phyloP scores from a whole-genome alignment of 2,113 vertebrate species.

The Salminus brasiliensis region DNA sequence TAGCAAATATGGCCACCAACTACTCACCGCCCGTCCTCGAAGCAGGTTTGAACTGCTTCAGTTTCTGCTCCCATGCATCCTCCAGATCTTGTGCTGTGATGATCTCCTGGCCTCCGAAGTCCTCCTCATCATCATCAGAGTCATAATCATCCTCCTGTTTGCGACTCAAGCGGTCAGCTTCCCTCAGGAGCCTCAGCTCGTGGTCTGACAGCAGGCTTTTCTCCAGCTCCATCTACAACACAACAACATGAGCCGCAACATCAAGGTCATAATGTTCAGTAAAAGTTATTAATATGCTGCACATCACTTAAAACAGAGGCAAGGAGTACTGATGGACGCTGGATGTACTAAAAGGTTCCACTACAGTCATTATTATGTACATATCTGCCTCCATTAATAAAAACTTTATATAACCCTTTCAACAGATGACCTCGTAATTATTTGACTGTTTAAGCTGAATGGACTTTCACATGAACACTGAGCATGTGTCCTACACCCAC shows the following conservation, averaged over 20 bases:
- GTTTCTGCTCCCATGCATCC: slow-evolving; percentile 90
- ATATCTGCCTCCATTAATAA: too few relatives aligned
- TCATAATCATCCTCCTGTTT: slow-evolving; percentile 75
- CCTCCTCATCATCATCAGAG: slow-evolving; percentile 79
- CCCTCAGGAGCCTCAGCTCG: slow-evolving; percentile 83
- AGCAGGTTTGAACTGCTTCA: slow-evolving; percentile 76
- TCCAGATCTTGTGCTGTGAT: slow-evolving; percentile 86
- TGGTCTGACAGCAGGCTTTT: slow-evolving; percentile 88
- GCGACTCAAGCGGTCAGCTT: slow-evolving; percentile 75
- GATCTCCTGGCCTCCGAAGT: slow-evolving; percentile 63
- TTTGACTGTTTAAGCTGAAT: too few relatives aligned
- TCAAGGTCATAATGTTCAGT: too few relatives aligned
- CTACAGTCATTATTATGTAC: too few relatives aligned
- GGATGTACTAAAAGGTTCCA: too few relatives aligned
- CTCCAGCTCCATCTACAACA: slow-evolving; percentile 85
- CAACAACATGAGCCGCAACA: neutral
- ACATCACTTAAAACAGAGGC: too few relatives aligned
- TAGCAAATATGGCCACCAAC: neutral
- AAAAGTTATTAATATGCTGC: too few relatives aligned
- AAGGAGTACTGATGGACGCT: too few relatives aligned
- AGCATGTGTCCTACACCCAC: too few relatives aligned
- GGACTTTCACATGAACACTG: too few relatives aligned
- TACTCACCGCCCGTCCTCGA: slow-evolving; percentile 78
- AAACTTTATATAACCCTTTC: too few relatives aligned
- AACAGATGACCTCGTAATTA: too few relatives aligned